Evolutionary conservation across 2,113 vertebrate species (phyloP), one percentile per base, ranked within the genome.

Genomic region (Apteryx mantelli): DNA sequence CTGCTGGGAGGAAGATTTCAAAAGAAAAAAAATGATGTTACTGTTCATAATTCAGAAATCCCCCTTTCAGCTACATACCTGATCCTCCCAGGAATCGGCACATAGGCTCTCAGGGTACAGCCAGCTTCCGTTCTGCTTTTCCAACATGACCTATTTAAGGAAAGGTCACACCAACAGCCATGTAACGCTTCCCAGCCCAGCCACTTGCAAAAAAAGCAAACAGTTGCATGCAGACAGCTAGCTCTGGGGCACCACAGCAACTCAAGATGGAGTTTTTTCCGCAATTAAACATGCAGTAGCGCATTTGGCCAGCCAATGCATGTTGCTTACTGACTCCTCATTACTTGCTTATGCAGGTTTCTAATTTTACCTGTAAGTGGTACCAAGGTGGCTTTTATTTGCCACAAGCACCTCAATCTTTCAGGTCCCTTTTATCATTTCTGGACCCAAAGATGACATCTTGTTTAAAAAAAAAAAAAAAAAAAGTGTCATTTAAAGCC

Each of bases 51-150:
- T 20, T 1, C 61, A 9, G 16, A 20, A 34, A 21, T 11, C 16
- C 16, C 11, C 3, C 36, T 8, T 32, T 4, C 7, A 3, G 26
- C 60, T 8, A 94, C 96, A 0, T 76, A 98, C 97, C 97, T 97
- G 76, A 5, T 84, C 81, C 38, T 81, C 87, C 22, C 92, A 70
- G 20, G 77, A n/a, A 8, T 75, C 76, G 2, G 65, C 75, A 2
- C 32, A 56, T 18, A 82, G 83, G 19, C 76, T 17, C 8, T 53
- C 38, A 0, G 96, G 63, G 53, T 66, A 70, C 20, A 53, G 50
- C 77, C 84, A 96, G 63, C 95, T 95, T 73, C 97, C 98, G 13
- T 98, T 98, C 42, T 97, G 95, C 65, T 96, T 86, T 11, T 97
- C 98, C n/a, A 95, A 32, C 9, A 82, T 15, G 5, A 93, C 85